Conservation (phyloP, 2,113 vertebrate genomes). For the Epinephelus fuscoguttatus region DNA sequence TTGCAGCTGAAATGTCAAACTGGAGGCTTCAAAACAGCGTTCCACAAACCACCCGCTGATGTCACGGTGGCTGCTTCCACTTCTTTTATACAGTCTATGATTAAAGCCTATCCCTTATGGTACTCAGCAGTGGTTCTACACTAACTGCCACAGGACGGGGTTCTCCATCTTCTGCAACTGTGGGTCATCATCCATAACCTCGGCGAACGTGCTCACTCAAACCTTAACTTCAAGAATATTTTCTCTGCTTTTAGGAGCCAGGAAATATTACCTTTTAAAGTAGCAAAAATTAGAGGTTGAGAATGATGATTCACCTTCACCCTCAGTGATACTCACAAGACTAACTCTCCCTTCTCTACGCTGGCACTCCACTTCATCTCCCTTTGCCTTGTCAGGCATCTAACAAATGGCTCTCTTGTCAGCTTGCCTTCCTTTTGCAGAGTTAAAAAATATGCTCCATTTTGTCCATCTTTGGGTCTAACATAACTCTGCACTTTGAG, state of each 20-base stretch:
- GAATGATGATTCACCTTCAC: slow-evolving; percentile 57
- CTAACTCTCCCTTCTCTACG: slow-evolving; percentile 48
- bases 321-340: slow-evolving; percentile 12
- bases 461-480: not conserved
- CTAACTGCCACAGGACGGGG: slow-evolving; percentile 19
- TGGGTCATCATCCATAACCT: slow-evolving; percentile 57
- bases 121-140: slow-evolving; percentile 25
- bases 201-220: not conserved
- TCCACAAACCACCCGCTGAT: too few species aligned
- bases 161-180: slow-evolving; percentile 33
- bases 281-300: slow-evolving; percentile 27
- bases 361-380: not conserved
- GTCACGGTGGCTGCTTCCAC: too few species aligned
- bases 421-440: slow-evolving; percentile 9
- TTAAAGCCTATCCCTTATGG: slow-evolving; percentile 28
- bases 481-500: slow-evolving; percentile 12
- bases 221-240: not conserved
- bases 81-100: too few species aligned
- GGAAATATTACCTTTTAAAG: not conserved
- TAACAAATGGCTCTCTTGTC: slow-evolving; percentile 36
- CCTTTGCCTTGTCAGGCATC: not conserved
- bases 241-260: not conserved
- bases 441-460: not conserved
- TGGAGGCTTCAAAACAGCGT: too few species aligned
- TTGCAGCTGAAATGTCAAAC: too few species aligned